Conservation (phyloP, 2,113 vertebrate genomes). For the Tachuris rubrigastra region DNA sequence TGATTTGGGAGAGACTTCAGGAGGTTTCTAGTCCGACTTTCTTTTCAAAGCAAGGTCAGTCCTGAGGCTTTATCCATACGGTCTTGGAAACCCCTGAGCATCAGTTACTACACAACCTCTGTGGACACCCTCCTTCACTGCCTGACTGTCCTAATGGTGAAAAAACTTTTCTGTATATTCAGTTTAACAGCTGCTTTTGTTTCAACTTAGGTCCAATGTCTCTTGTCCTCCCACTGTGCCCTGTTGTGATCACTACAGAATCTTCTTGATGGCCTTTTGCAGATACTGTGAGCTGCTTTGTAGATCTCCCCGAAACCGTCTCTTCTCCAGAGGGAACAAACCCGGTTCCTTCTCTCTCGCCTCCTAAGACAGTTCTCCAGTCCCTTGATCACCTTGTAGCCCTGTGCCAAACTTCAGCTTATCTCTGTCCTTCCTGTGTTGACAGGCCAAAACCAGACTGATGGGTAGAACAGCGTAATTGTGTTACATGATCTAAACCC, state of each 20-base stretch:
- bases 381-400: background rate
- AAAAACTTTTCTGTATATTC: background rate
- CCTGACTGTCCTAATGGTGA: background rate
- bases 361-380: background rate
- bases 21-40: background rate
- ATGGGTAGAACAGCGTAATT: background rate
- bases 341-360: rapidly evolving
- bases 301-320: background rate
- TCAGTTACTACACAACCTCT: background rate
- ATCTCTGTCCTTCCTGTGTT: background rate
- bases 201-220: background rate
- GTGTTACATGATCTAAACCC: background rate
- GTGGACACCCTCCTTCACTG: background rate
- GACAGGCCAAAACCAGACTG: background rate
- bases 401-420: background rate
- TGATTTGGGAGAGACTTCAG: background rate
- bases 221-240: background rate
- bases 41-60: background rate
- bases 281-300: background rate
- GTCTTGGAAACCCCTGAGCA: background rate
- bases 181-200: background rate
- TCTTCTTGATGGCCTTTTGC: background rate
- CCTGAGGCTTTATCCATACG: background rate
- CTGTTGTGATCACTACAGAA: background rate
- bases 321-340: background rate